Base-by-base conservation (phyloP, 37 sponge, comb jelly and placozoan genomes). In the Oopsacas minuta region DNA sequence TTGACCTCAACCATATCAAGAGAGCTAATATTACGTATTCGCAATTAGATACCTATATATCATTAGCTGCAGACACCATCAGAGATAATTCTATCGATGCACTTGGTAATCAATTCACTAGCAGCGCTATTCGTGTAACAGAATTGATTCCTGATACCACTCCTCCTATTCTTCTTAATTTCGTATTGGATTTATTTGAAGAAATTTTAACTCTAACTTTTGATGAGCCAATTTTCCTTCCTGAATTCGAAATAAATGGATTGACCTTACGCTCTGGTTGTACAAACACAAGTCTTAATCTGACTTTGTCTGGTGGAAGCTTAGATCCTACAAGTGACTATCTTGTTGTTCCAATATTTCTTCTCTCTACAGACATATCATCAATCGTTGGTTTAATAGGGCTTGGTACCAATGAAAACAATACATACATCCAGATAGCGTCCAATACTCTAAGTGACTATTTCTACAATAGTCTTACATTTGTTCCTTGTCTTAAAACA, bases 31-130 rank as follows among this genome's bases (percentile, higher is more conserved):
- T 95, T 28, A 90, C 91, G 25, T 91, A 87, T 37, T 37, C 38
- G 23, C 30, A 81, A 5, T 87, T 49, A 28, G 81, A 88, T 52
- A 91, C 94, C 12, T 91, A 61, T 83, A 85, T 94, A 36, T 88
- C 91, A 37, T 85, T 91, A 30, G 84, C 90, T 30, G 90, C 94
- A 0, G 88, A 91, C 35, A 82, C 88, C 36, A 89, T 91, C 34
- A 52, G 84, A 30, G 90, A 94, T 85, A 61, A 61, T 3, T 61
- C 75, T 25, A 61, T 61, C 20, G 93, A 92, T 53, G 83, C 88
- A 23, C 82, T 88, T 81, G 87, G 83, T 1, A 92, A 87, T 83
- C 35, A 38, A 0, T 88, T 91, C 25, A 81, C 81, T 1, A 52
- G 0, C 1, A 83, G 83, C 30, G 38, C 49, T 20, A 46, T 39